Evolutionary conservation across 2,113 vertebrate genomes (phyloP), one percentile per base, ranked within the genome.

Genomic region (Octodon degus): DNA sequence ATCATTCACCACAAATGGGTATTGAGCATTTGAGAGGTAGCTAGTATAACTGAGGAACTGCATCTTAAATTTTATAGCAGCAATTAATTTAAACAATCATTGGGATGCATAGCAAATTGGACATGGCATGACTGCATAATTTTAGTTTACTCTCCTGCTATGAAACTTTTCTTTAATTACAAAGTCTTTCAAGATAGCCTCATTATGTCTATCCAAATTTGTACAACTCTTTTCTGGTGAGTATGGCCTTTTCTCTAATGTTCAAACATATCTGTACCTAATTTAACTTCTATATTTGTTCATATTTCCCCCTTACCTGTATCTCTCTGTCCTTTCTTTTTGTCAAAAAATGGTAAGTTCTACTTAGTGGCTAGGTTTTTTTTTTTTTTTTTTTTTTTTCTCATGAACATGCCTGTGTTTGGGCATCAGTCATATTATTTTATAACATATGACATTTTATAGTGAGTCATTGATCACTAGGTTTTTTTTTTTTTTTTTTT

Each of bases 231-330:
- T 87, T 60, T 76, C 32, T 68, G 13, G 25, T 60, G 32, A 60
- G 1, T 91, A 87, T 67, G 67, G 76, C 67, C 77, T 91, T 93
- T 74, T 82, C 87, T 50, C 47, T 76, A 16, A 47, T 50, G 19
- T 34, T 76, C 6, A 82, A 87, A 83, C 19, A 30, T 50, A 60
- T 30, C 37, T 8, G 27, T 91, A 62, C 34, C 81, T 65, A 76
- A 25, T 91, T 94, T 96, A 86, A 34, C 63, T 43, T 90, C 47
- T 67, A 4, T 30, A 87, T 81, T 91, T 91, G 32, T 37, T 93
- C 32, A 37, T 90, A 19, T 74, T 80, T 43, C 17, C n/a, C 13
- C 34, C n/a, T 30, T 25, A 58, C 53, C 32, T 82, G 30, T 82
- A 58, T 58, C 81, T 77, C 2, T 90, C 27, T 80, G 32, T 87